Base-by-base conservation (phyloP, 2,888 invertebrate species). In the Nymphalis urticae region DNA sequence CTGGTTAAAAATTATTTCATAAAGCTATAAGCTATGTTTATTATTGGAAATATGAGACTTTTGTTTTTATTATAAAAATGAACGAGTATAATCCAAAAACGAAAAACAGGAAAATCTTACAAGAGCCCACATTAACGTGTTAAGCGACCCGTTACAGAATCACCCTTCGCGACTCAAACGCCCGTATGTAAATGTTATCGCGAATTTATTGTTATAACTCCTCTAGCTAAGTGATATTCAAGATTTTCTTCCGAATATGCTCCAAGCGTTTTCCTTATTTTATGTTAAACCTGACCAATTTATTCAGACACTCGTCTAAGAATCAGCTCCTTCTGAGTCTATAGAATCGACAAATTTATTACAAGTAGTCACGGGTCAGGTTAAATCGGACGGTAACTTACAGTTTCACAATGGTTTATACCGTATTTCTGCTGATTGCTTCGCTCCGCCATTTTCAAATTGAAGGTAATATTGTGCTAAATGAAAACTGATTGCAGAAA, bases 191-290 rank as follows among this genome's bases (percentile, higher is more conserved):
- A 90, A 90, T 90, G 85, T 82, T 85, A 87, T 86, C 82, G 83
- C 75, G 80, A 87, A 91, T 90, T 91, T 91, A 90, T 91, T 87
- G 89, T 89, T 88, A 88, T 88, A 86, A 85, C 84, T 85, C 83
- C 83, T 85, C 85, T 84, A 75, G 84, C 85, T 90, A 91, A 91
- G 91, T 90, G 90, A 90, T 89, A 89, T 89, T 87, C 86, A 82
- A 85, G 88, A 89, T 87, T 86, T 87, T 81, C 82, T 82, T 78
- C 79, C 74, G 80, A 84, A 87, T 87, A 87, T 86, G 86, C 85
- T 85, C 75, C 78, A 72, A 80, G 78, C 77, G 75, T 80, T 86
- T 84, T 82, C 84, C 83, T 82, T 83, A 81, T 84, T 82, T 83
- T 77, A 80, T 79, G 76, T 77, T 72, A 75, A 74, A 75, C 71